Base-by-base conservation (phyloP, 2,113 vertebrate species). In the Herpailurus yagouaroundi region DNA sequence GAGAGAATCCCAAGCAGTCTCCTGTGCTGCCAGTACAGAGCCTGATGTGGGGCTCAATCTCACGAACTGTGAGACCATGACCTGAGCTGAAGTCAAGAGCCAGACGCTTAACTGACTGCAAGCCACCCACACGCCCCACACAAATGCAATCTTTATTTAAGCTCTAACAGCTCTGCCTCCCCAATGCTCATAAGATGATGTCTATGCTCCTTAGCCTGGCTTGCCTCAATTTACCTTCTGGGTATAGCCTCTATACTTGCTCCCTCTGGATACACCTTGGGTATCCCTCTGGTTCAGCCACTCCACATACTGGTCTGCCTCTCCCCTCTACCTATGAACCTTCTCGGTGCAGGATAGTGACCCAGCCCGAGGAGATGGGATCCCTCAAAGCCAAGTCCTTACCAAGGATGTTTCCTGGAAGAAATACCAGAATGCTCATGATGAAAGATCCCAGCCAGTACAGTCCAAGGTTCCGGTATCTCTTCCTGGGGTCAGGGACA, bases 391-490 rank as follows among this genome's bases (percentile, higher is more conserved):
- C 41, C 12, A 25, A n/a, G 7, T 79, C 38, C 98, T 97, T 98
- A 99, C 99, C 99, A 95, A 99, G 98, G 86, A 99, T 97, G 77
- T 99, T 99, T 13, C 99, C 99, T 0, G 98, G 97, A 64, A 99
- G 98, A 97, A 99, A 99, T 76, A 99, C 99, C 2, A 99, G 60
- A 97, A 99, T 98, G 98, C 99, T 99, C 99, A 99, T 99, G 48
- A 98, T 77, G 57, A 99, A 84, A 7, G 99, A 99, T 41, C 99
- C 99, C 63, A 99, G 98, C 99, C 99, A 99, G 98, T 99, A 99
- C n/a, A 99, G 99, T 3, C 99, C 99, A 73, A 99, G 83, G 45
- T 89, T 99, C 82, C 99, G 99, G 97, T 99, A 99, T 41, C 94
- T 98, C 98, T 98, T 99, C 94, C 99, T 99, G 98, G 18, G 41